phyloP scores from a whole-genome alignment of 2,113 vertebrate species.

The Anarrhichthys ocellatus region DNA sequence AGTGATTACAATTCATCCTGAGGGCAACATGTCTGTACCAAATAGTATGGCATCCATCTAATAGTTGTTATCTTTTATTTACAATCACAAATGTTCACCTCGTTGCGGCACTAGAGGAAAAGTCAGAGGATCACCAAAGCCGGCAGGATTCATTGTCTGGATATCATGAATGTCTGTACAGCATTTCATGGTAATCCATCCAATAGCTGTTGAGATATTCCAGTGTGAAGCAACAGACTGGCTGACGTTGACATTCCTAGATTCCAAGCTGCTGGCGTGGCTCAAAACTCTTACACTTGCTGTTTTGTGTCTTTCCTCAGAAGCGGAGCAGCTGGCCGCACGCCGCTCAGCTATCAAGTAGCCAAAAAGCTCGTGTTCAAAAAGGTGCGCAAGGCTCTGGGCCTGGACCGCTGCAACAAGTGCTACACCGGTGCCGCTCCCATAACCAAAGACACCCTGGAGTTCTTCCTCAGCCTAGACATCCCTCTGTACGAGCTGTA shows the following conservation, averaged over 20 bases:
- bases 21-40: background rate
- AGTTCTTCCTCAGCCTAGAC: slow-evolving; percentile 96
- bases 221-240: background rate
- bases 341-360: slow-evolving; percentile 86
- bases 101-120: background rate
- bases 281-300: background rate
- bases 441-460: slow-evolving; percentile 89
- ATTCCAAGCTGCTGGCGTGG: background rate
- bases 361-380: slow-evolving; percentile 89
- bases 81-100: background rate
- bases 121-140: background rate
- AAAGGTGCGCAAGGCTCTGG: slow-evolving; percentile 88
- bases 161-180: background rate
- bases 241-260: background rate
- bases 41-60: background rate
- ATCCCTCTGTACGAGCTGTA: slow-evolving; percentile 91
- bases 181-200: background rate
- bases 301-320: slow-evolving; percentile 33
- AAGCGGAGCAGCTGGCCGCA: background rate
- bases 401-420: slow-evolving; percentile 88
- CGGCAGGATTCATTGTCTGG: no score
- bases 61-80: background rate
- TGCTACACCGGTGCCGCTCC: slow-evolving; percentile 91
- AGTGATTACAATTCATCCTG: background rate
- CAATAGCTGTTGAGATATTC: background rate